These are phyloP conservation scores for Dascillus cervinus DNA, from an alignment of 2,888 invertebrate genomes.

Conservation along the genomic window DNA sequence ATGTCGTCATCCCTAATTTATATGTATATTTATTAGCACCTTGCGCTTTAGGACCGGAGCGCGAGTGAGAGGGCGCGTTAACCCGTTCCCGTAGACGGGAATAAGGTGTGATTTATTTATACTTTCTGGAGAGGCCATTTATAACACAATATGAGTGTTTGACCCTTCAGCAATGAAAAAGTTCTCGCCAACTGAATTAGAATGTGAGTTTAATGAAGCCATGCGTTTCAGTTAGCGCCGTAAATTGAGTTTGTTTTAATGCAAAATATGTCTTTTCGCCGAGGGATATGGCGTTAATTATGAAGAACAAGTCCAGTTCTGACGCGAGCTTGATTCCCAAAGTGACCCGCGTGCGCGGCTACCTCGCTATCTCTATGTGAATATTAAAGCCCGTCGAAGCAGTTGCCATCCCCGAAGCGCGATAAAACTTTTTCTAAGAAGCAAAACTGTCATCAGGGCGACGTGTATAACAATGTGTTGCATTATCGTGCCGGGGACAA, in stretches of 20 bases:
- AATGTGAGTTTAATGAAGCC: constrained; percentile 37
- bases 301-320: constrained; percentile 51
- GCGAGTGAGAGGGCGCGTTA: constrained; percentile 5
- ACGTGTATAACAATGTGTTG: constrained; percentile 42
- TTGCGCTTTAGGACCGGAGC: constrained; percentile 19
- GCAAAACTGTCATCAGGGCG: constrained; percentile 40
- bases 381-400: constrained; percentile 19
- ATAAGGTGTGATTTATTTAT: constrained; percentile 26
- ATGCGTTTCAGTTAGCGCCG: constrained; percentile 35
- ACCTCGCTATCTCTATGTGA: constrained; percentile 13
- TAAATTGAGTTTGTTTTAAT: constrained; percentile 25
- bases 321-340: constrained; percentile 32
- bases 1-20: constrained; percentile 40
- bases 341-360: constrained; percentile 21
- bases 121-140: constrained; percentile 22
- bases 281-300: constrained; percentile 54
- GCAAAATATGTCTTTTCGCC: constrained; percentile 30
- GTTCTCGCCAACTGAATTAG: constrained; percentile 32
- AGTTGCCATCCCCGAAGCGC: constrained; percentile 31
- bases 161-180: constrained; percentile 17
- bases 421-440: constrained; percentile 44
- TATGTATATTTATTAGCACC: constrained; percentile 44
- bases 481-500: constrained; percentile 35
- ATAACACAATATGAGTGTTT: constrained; percentile 20
- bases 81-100: constrained; percentile 11